Base-by-base conservation (phyloP, 1,140 invertebrate species). In the Tribolium castaneum region DNA sequence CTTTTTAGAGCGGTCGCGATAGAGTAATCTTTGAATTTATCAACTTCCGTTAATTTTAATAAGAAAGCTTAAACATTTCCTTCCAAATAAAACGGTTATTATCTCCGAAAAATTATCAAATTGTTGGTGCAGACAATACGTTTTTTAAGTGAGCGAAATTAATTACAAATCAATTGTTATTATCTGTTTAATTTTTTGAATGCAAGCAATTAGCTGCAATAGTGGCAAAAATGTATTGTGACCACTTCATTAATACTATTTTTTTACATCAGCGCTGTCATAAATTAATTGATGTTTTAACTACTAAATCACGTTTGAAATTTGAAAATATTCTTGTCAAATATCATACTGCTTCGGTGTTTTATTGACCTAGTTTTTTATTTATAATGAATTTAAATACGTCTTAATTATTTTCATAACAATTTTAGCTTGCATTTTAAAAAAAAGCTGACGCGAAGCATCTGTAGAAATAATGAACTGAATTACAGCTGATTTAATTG, bases 61-160 rank as follows among this genome's bases (percentile, higher is more conserved):
- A 66, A 66, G 59, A 66, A 66, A 66, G 56, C 34, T 66, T 66
- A 12, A 10, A 66, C 59, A 66, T 35, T 66, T 66, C 59, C 59
- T 66, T 66, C 59, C 59, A 66, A 35, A 59, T 59, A 14, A 22
- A 59, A 19, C 54, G 10, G 14, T 59, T 59, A 59, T 45, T 45
- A 45, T 45, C 39, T 45, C 39, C 39, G 9, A 45, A 45, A 30
- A 45, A 45, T 45, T 45, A 45, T 45, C 39, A 45, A 45, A 45
- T 45, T 10, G 9, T 39, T 45, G 9, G n/a, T n/a, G n/a, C 39
- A 45, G n/a, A 45, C n/a, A 45, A 45, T 9, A 10, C 5, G 0
- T 9, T 45, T 45, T 45, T 45, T 45, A 3, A 45, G n/a, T 9
- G n/a, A 45, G 39, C 7, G 7, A 45, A 45, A 9, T 45, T 45